phyloP scores from a whole-genome alignment of 2,113 vertebrate species.

The Girardinichthys multiradiatus region DNA sequence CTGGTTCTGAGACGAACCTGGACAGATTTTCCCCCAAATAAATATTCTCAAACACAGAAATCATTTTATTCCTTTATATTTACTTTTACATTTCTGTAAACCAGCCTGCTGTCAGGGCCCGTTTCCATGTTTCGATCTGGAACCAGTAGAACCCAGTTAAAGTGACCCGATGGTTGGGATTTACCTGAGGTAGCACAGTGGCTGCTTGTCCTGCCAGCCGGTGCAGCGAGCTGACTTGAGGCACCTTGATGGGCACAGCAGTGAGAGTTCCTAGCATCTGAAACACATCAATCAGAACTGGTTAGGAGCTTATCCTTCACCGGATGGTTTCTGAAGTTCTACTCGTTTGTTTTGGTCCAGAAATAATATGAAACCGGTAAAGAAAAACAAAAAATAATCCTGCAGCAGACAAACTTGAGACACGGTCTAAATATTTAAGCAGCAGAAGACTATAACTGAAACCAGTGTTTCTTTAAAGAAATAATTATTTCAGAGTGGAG shows the following conservation, averaged over 20 bases:
- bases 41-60: too few species aligned
- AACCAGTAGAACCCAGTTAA: neutral
- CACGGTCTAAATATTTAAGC: too few species aligned
- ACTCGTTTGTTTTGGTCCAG: neutral
- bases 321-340: too few species aligned
- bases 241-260: conserved; percentile 94
- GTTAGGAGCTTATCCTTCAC: neutral
- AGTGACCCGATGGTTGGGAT: neutral
- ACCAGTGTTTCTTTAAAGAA: too few species aligned
- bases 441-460: too few species aligned
- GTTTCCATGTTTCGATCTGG: neutral
- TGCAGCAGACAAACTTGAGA: too few species aligned
- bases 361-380: neutral
- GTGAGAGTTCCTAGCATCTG: conserved; percentile 92
- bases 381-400: neutral
- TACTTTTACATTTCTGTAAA: too few species aligned
- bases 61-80: too few species aligned
- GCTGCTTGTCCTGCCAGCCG: conserved; percentile 94
- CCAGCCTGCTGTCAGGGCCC: too few species aligned
- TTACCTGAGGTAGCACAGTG: conserved; percentile 98
- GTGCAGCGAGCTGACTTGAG: conserved; percentile 98
- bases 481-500: too few species aligned
- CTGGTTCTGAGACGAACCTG: neutral
- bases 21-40: neutral
- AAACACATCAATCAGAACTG: conserved; percentile 1